phyloP scores from a whole-genome alignment of 1,140 invertebrate genomes.

The Phortica variegata region DNA sequence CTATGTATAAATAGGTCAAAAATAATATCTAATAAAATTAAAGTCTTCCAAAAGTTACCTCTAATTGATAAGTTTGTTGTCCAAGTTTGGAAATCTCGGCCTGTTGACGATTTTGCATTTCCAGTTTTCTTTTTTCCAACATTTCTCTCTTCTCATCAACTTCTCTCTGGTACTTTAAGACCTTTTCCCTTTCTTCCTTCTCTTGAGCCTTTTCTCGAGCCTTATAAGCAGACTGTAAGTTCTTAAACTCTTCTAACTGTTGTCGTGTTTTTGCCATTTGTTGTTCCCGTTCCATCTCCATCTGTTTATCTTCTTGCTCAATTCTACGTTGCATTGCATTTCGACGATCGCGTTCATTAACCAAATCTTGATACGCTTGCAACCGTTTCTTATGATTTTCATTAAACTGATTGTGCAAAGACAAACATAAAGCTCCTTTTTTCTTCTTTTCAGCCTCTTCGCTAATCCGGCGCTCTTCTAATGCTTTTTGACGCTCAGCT shows the following conservation, averaged over 20 bases:
- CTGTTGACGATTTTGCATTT: slow-evolving; percentile 16
- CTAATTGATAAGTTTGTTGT: slow-evolving; percentile 22
- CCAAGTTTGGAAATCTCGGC: slow-evolving; percentile 29
- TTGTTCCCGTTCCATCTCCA: slow-evolving; percentile 8
- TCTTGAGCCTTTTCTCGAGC: slow-evolving; percentile 4
- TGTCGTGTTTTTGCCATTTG: slow-evolving; percentile 18
- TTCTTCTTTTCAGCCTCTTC: slow-evolving; percentile 19
- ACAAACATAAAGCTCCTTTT: slow-evolving; percentile 14
- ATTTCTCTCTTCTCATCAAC: slow-evolving; percentile 3
- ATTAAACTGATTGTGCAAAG: slow-evolving; percentile 21
- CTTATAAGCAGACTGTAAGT: slow-evolving; percentile 13
- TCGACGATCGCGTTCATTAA: slow-evolving; percentile 24
- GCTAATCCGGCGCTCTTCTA: slow-evolving; percentile 7
- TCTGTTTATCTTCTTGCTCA: slow-evolving; percentile 20
- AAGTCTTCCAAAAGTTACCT: slow-evolving; percentile 12
- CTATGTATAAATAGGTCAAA: slow-evolving; percentile 5
- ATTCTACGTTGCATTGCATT: slow-evolving; percentile 24
- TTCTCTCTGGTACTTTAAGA: slow-evolving; percentile 9
- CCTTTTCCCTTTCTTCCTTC: slow-evolving; percentile 4
- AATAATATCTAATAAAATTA: not conserved
- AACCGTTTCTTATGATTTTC: slow-evolving; percentile 12
- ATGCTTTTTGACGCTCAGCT: slow-evolving; percentile 11
- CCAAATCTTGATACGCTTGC: slow-evolving; percentile 10
- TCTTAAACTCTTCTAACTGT: slow-evolving; percentile 19
- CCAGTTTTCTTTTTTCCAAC: slow-evolving; percentile 7